A percentile compares a stretch with the other conserved stretches of the same genome.
Evolutionary conservation across 2,113 vertebrate genomes (phyloP).

Genomic region (Syngnathus scovelli): DNA sequence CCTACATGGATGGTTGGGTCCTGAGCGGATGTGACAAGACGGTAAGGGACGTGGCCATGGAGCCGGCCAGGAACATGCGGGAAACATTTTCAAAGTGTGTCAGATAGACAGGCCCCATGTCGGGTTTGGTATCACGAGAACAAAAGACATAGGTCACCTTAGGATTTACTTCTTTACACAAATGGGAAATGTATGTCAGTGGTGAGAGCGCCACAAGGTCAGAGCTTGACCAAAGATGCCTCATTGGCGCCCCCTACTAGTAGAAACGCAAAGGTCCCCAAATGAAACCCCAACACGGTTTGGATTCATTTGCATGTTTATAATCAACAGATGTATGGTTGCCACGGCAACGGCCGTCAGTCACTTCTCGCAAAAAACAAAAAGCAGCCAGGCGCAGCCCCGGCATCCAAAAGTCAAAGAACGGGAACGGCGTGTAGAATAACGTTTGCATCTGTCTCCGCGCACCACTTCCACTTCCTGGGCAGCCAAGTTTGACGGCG

Average conservation of each 20-base stretch:
- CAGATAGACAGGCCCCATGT: neutral
- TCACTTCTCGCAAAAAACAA: neutral
- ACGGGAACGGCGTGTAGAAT: neutral
- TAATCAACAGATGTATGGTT: neutral
- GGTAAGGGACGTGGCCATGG: neutral
- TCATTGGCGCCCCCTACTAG: neutral
- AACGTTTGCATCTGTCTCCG: constrained; percentile 6
- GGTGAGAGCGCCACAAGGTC: no score
- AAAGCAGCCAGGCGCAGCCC: neutral
- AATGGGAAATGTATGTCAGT: no score
- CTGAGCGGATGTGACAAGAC: constrained; percentile 4
- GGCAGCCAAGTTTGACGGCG: constrained; percentile 3
- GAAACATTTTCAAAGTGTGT: constrained; percentile 17
- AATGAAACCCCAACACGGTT: neutral
- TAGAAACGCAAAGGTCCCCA: neutral
- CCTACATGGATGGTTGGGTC: constrained; percentile 20
- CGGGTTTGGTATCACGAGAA: neutral
- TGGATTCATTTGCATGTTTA: neutral
- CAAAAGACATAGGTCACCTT: neutral
- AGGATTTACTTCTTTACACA: no score
- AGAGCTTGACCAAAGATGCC: neutral
- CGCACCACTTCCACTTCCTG: neutral
- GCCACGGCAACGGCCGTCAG: neutral
- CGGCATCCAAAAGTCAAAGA: neutral
- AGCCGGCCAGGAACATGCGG: neutral